A percentile compares a stretch with the other conserved stretches of the same genome.
These are phyloP conservation scores for Diprion similis DNA, from an alignment of 1,140 invertebrate species.

Conservation along the genomic window DNA sequence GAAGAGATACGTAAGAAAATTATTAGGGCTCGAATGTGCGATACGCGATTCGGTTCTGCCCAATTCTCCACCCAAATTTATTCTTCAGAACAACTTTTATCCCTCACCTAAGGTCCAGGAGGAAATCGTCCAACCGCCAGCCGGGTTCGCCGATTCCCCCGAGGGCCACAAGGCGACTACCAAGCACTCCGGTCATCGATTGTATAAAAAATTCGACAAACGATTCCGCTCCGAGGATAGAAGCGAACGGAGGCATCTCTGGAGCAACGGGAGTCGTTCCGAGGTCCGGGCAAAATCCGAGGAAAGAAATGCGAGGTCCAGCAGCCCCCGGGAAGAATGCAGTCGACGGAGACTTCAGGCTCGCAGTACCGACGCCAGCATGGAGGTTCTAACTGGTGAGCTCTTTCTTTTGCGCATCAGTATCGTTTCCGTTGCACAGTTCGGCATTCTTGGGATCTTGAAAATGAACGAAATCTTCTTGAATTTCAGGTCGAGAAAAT, in stretches of 20 bases:
- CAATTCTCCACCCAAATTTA: neutral
- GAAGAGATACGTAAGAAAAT: neutral
- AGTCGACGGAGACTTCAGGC: constrained; percentile 70
- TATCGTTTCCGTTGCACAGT: neutral
- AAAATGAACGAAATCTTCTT: neutral
- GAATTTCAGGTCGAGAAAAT: constrained; percentile 64
- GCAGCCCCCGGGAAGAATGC: constrained; percentile 66
- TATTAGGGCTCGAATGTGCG: neutral
- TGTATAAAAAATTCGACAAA: constrained; percentile 85
- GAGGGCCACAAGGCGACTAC: constrained; percentile 62
- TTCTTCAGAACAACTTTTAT: neutral
- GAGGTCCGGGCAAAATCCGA: constrained; percentile 82
- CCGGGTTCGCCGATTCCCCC: constrained; percentile 85
- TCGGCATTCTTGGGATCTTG: neutral
- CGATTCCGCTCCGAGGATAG: constrained; percentile 83
- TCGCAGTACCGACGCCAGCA: constrained; percentile 74
- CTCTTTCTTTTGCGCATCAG: constrained; percentile 68
- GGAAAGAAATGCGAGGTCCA: constrained; percentile 67
- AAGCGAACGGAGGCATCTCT: constrained; percentile 66
- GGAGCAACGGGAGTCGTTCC: constrained; percentile 68
- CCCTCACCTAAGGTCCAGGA: constrained; percentile 61
- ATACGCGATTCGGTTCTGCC: neutral
- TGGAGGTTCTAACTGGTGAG: constrained; percentile 74
- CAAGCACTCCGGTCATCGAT: constrained; percentile 59
- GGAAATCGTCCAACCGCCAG: constrained; percentile 85